Conservation (phyloP, 1,140 invertebrate species). For the Gonioctena quinquepunctata region DNA sequence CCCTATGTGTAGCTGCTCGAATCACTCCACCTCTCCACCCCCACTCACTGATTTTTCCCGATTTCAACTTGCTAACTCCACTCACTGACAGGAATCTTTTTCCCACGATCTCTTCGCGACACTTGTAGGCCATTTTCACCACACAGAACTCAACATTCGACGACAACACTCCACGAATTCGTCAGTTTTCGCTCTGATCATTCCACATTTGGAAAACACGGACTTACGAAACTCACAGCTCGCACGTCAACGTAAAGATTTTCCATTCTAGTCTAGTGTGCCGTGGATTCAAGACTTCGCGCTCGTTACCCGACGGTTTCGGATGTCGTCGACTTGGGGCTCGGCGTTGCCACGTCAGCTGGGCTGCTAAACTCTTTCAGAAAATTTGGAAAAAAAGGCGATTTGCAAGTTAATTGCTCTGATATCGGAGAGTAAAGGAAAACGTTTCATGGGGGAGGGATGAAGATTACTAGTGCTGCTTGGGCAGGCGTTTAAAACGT, state of each 20-base stretch:
- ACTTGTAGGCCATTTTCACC: constrained; percentile 72
- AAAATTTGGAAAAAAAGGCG: no score
- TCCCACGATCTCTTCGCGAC: constrained; percentile 85
- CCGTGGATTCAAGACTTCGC: constrained; percentile 20
- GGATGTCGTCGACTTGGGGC: constrained; percentile 9
- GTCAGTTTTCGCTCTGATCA: constrained; percentile 24
- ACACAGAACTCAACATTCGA: constrained; percentile 56
- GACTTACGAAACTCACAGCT: constrained; percentile 38
- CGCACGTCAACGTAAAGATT: constrained; percentile 33
- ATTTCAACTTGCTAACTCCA: constrained; percentile 77
- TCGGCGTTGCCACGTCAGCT: background rate
- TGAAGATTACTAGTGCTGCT: no score
- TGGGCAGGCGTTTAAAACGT: no score
- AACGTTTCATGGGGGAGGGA: no score
- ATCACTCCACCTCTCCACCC: constrained; percentile 85
- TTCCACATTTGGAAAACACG: constrained; percentile 57
- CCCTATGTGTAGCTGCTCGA: constrained; percentile 80
- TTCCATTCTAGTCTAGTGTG: constrained; percentile 30
- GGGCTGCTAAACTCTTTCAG: no score
- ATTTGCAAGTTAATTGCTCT: no score
- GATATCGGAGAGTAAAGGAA: no score
- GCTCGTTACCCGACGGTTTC: constrained; percentile 14
- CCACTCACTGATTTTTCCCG: constrained; percentile 84
- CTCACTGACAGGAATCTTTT: constrained; percentile 86
- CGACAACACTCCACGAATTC: constrained; percentile 48